Base-by-base conservation (phyloP, 2,113 vertebrate species). In the Rhinopomastus cyanomelas region DNA sequence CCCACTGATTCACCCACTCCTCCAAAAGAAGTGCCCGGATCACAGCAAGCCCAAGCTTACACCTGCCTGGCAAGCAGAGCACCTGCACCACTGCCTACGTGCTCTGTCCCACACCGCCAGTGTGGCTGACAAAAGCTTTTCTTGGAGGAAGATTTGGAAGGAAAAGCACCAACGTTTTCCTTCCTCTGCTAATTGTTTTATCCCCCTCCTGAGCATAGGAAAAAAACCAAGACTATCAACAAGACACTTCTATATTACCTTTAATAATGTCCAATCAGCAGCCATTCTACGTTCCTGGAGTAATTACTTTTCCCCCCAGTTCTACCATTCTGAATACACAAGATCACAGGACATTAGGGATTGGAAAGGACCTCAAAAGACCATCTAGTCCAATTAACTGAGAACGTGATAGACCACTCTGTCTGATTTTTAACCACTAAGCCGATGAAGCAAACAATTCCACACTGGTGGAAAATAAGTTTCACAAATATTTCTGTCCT, bases 61-160 rank as follows among this genome's bases (percentile, higher is more conserved):
- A 5, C 48, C 34, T 20, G 8, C 3, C 0, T 9, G 16, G 16
- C 34, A 18, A 61, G 39, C 16, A 12, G 11, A 56, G 16, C 53
- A 27, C 65, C 60, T 29, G 21, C 17, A n/a, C 16, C 4, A 0
- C 64, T 15, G 34, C 26, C 25, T n/a, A 14, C 3, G 20, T 26
- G n/a, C 52, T 1, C 0, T 11, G 30, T 26, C 49, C 62, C 1
- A 0, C 4, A 0, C 27, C 5, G 1, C 39, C 19, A 8, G 16
- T 4, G 0, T 9, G 32, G 36, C 11, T 74, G 1, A 3, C 21
- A 37, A 32, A 57, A 57, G 27, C 18, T 17, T 37, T 57, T 48
- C 51, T 7, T 21, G n/a, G 3, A 27, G 23, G 6, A 22, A 59
- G 42, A 39, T 16, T 15, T 30, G 44, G 8, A 39, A 59, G 37